Percentiles rank a stretch among this genome's conserved stretches.
phyloP scores from a whole-genome alignment of 1,140 invertebrate species.

The Eufriesea mexicana region DNA sequence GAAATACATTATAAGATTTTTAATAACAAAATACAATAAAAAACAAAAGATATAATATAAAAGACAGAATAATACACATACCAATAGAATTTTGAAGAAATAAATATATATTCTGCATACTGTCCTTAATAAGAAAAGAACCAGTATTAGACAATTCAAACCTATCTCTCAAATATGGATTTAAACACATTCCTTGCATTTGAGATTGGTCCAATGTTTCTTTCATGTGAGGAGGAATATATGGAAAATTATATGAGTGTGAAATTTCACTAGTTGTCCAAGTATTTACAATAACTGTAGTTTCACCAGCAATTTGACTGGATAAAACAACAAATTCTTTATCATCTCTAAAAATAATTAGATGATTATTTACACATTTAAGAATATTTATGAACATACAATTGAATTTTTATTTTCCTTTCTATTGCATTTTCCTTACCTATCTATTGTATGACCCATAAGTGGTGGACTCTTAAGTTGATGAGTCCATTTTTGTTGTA shows the following conservation, averaged over 20 bases:
- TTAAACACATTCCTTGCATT: conserved; percentile 74
- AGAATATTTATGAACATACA: conserved; percentile 11
- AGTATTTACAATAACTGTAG: conserved; percentile 74
- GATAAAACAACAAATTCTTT: conserved; percentile 74
- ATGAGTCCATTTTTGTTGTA: conserved; percentile 80
- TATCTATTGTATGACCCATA: conserved; percentile 61
- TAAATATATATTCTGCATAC: conserved; percentile 61
- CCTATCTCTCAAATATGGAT: conserved; percentile 73
- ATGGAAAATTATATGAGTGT: conserved; percentile 73
- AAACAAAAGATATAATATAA: not conserved
- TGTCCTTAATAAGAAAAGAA: conserved; percentile 57
- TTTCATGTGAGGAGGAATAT: conserved; percentile 68
- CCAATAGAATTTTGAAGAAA: conserved; percentile 79
- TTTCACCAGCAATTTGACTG: conserved; percentile 73
- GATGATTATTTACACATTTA: conserved; percentile 9
- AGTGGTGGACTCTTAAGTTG: conserved; percentile 76
- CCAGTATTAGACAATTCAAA: conserved; percentile 73
- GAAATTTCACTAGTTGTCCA: conserved; percentile 71
- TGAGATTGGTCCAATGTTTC: conserved; percentile 72
- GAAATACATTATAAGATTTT: conserved; percentile 24
- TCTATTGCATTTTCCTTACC: conserved; percentile 62
- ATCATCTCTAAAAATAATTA: conserved; percentile 62
- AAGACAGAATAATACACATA: conserved; percentile 45
- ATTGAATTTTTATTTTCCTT: not conserved
- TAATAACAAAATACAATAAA: not conserved